Evolutionary conservation across 1,140 invertebrate genomes (phyloP).

Genomic region (Steinernema feltiae): DNA sequence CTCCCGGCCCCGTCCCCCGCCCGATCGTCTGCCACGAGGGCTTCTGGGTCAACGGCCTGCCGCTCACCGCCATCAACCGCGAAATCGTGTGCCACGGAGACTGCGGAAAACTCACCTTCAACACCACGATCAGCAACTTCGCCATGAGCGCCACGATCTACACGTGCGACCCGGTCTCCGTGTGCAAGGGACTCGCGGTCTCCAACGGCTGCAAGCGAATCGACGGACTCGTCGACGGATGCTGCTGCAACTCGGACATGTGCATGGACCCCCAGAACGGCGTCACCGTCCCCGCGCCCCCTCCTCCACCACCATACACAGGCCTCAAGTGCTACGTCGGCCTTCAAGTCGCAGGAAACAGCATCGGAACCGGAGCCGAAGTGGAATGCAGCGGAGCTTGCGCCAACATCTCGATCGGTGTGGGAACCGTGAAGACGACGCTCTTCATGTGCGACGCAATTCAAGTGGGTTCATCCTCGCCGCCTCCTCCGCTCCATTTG

Average conservation of each 20-base stretch:
- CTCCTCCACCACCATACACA: background rate
- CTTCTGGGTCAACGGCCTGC: slow-evolving; percentile 20
- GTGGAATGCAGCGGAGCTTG: slow-evolving; percentile 28
- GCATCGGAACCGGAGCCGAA: slow-evolving; percentile 25
- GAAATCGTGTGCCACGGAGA: slow-evolving; percentile 25
- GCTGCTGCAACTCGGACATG: background rate
- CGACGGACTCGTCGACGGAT: background rate
- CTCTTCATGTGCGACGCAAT: slow-evolving; percentile 24
- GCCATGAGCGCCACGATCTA: slow-evolving; percentile 19
- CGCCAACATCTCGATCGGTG: slow-evolving; percentile 18
- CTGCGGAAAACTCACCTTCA: slow-evolving; percentile 22
- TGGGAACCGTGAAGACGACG: slow-evolving; percentile 15
- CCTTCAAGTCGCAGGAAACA: background rate
- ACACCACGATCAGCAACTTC: slow-evolving; percentile 22
- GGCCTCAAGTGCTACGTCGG: background rate
- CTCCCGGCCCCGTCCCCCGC: background rate
- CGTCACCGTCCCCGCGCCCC: background rate
- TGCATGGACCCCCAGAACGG: background rate
- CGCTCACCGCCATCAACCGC: background rate
- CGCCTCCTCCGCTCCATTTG: background rate
- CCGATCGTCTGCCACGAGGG: slow-evolving; percentile 23
- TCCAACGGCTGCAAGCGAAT: background rate
- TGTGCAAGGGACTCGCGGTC: background rate
- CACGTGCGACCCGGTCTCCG: slow-evolving; percentile 6
- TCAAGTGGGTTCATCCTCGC: background rate